Evolutionary conservation across 2,797 vertebrate species (phyloP), one percentile per base, ranked within the genome.

Genomic region (Gouania willdenowi): DNA sequence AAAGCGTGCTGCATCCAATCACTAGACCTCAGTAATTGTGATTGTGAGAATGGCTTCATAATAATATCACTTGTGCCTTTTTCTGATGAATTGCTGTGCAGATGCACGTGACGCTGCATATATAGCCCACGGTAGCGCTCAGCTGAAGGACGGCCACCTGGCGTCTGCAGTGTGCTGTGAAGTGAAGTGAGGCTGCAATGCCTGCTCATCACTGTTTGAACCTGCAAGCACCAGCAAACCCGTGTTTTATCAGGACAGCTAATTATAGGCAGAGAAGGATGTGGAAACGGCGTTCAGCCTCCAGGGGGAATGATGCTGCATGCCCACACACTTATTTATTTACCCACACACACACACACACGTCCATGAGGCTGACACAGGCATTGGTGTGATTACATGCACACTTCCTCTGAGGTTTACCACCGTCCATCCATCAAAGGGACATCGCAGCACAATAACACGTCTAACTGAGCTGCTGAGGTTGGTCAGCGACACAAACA

Each of bases 131-230:
- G n/a, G n/a, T n/a, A 3, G 55, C 70, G 52, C 72, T 78, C 72
- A 32, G 27, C 55, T 81, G 71, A 79, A 85, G 80, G 78, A 74
- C 78, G 47, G 72, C 68, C 82, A 84, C 78, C 82, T 83, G 80
- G 80, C 45, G 37, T 71, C 69, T 65, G 66, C 76, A 64, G 53
- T 33, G 62, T 38, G 40, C 55, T 58, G 66, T 52, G 75, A 61
- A 55, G 66, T 63, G 75, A 13, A 14, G 13, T 14, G 13, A 71
- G 73, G 64, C n/a, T n/a, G n/a, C n/a, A n/a, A n/a, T 59, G 73
- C 75, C 79, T 66, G 72, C 77, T 80, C 77, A 66, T 82, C 79
- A 69, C 59, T 50, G 81, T 74, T 75, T 80, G 74, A 83, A 78
- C 75, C 74, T 40, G 79, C 75, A 11, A 67, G 54, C 49, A 36